Conservation (phyloP, 2,888 invertebrate genomes). For the Subacronicta megacephala region DNA sequence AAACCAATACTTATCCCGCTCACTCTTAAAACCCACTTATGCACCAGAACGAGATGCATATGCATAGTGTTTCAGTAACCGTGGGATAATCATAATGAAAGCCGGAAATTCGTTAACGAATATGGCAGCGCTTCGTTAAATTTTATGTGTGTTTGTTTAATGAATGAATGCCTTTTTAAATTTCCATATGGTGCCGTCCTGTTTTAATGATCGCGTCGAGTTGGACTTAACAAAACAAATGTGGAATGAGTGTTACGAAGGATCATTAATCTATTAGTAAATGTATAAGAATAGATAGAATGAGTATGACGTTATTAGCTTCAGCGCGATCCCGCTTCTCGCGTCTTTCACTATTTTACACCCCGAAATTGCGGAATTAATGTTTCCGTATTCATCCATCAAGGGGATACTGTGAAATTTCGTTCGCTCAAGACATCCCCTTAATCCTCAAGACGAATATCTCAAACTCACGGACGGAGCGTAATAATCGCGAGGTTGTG, state of each 20-base stretch:
- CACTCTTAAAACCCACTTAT: conserved; percentile 47
- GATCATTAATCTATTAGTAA: conserved; percentile 62
- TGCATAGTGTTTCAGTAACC: conserved; percentile 60
- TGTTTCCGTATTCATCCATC: conserved; percentile 84
- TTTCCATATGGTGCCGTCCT: conserved; percentile 78
- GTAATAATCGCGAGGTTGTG: conserved; percentile 84
- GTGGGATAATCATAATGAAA: conserved; percentile 78
- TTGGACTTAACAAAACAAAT: conserved; percentile 62
- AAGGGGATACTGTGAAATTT: conserved; percentile 84
- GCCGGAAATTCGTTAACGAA: conserved; percentile 88
- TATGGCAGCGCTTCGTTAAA: conserved; percentile 87
- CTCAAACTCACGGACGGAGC: conserved; percentile 84
- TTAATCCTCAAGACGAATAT: conserved; percentile 88
- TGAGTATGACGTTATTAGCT: conserved; percentile 71
- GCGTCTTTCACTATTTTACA: conserved; percentile 78
- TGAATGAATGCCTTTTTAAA: conserved; percentile 86
- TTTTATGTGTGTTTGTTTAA: conserved; percentile 87
- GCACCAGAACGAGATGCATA: conserved; percentile 66
- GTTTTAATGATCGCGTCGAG: conserved; percentile 64
- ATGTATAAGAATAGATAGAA: conserved; percentile 57
- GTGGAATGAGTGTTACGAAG: conserved; percentile 58
- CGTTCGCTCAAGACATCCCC: conserved; percentile 80
- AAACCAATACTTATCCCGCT: conserved; percentile 62
- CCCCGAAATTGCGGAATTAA: conserved; percentile 82
- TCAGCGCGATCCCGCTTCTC: conserved; percentile 63